phyloP scores from a whole-genome alignment of 2,113 vertebrate genomes.

The Leucoraja erinaceus region DNA sequence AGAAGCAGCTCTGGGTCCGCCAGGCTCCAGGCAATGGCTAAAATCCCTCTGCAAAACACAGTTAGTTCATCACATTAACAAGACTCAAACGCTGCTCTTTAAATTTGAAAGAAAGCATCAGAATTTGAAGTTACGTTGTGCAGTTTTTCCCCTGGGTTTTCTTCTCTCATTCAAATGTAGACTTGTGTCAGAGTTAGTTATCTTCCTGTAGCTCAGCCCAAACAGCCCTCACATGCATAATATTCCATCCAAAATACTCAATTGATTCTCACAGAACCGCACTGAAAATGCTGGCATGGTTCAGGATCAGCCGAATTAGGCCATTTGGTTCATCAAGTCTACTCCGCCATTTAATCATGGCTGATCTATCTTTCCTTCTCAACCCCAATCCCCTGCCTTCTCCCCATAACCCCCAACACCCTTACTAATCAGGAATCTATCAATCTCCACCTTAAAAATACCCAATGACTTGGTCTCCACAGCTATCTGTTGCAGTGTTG shows the following conservation, averaged over 20 bases:
- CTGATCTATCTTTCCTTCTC: too few species aligned
- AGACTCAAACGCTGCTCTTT: not conserved
- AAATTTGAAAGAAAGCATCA: not conserved
- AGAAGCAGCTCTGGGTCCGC: slow-evolving; percentile 87
- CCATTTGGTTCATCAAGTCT: too few species aligned
- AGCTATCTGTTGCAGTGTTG: too few species aligned
- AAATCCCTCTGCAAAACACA: slow-evolving; percentile 65
- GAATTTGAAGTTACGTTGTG: not conserved
- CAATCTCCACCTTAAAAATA: too few species aligned
- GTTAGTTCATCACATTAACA: not conserved
- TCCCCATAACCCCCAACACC: too few species aligned
- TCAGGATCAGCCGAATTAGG: not conserved
- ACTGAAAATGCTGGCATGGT: not conserved
- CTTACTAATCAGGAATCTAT: too few species aligned
- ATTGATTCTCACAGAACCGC: not conserved
- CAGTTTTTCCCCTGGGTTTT: not conserved
- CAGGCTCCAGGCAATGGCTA: slow-evolving; percentile 87
- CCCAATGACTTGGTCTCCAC: too few species aligned
- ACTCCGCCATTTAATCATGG: too few species aligned
- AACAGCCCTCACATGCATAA: not conserved
- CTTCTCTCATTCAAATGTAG: not conserved
- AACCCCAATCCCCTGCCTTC: too few species aligned
- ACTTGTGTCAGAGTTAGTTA: not conserved
- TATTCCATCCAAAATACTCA: not conserved
- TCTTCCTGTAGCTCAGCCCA: not conserved